Percentiles rank a stretch among this genome's conserved stretches.
phyloP scores from a whole-genome alignment of 2,888 invertebrate genomes.

The Caenorhabditis sp. region DNA sequence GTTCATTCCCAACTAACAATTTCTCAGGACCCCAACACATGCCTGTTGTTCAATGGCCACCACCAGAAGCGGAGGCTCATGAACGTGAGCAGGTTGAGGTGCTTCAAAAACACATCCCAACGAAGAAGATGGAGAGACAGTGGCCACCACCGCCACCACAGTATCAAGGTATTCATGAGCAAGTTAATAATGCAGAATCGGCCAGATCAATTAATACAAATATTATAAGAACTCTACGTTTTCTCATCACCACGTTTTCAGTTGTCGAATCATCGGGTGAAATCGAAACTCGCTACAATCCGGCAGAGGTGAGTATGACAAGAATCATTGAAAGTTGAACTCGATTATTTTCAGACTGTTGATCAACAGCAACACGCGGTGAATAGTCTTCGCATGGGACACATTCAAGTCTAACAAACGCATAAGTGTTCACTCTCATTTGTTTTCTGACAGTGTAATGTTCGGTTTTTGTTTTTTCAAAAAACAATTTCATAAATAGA shows the following conservation, averaged over 20 bases:
- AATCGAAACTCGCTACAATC: constrained; percentile 60
- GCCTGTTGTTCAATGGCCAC: constrained; percentile 81
- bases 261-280: constrained; percentile 63
- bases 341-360: constrained; percentile 29
- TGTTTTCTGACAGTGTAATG: constrained; percentile 11
- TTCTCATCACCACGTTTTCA: too few relatives aligned
- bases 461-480: not conserved
- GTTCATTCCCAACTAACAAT: not conserved
- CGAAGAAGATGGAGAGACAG: constrained; percentile 73
- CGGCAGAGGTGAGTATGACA: constrained; percentile 41
- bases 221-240: too few relatives aligned
- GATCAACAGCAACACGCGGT: constrained; percentile 55
- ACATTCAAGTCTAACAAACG: constrained; percentile 50
- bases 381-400: constrained; percentile 68
- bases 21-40: constrained; percentile 71
- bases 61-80: constrained; percentile 79
- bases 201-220: too few relatives aligned
- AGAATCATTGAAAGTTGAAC: not conserved
- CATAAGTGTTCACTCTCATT: not conserved
- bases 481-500: not conserved
- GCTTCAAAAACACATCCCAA: constrained; percentile 77
- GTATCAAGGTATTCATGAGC: constrained; percentile 66
- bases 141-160: constrained; percentile 79
- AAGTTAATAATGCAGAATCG: too few relatives aligned
- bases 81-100: constrained; percentile 78